phyloP scores from a whole-genome alignment of 2,888 invertebrate species.

The Meliscaeva auricollis region DNA sequence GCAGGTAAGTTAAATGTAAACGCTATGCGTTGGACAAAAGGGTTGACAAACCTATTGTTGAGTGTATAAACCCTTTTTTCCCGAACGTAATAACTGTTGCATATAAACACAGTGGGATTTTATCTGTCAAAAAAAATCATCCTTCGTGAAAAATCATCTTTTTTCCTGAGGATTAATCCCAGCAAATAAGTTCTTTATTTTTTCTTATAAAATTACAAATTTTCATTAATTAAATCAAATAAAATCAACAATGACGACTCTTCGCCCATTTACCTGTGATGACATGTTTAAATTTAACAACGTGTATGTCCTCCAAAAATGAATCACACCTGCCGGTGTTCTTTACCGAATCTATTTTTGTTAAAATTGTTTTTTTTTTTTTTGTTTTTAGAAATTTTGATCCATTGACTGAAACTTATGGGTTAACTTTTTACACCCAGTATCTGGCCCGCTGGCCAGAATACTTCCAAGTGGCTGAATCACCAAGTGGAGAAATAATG shows the following conservation, averaged over 20 bases:
- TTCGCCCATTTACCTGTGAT: constrained; percentile 96
- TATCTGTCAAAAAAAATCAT: too few species aligned
- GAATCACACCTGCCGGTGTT: neutral
- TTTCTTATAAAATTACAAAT: constrained; percentile 52
- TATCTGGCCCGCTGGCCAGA: constrained; percentile 99
- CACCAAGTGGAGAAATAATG: constrained; percentile 98
- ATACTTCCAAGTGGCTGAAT: constrained; percentile 97
- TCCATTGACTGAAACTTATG: constrained; percentile 98
- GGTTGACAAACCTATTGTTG: too few species aligned
- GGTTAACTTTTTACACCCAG: constrained; percentile 97
- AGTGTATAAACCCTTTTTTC: too few species aligned
- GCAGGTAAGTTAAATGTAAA: too few species aligned
- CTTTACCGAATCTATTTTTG: neutral
- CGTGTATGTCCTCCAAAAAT: constrained; percentile 88
- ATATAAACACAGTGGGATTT: too few species aligned
- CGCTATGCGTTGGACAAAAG: too few species aligned
- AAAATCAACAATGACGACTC: constrained; percentile 90
- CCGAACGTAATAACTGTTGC: too few species aligned
- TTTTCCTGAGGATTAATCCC: neutral
- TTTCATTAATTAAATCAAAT: neutral
- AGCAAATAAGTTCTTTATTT: too few species aligned
- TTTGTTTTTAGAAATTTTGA: constrained; percentile 93
- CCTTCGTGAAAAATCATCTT: neutral
- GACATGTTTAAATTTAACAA: constrained; percentile 98
- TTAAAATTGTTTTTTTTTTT: constrained; percentile 30